Base-by-base conservation (phyloP, 2,888 invertebrate species). In the Atethmia centrago region DNA sequence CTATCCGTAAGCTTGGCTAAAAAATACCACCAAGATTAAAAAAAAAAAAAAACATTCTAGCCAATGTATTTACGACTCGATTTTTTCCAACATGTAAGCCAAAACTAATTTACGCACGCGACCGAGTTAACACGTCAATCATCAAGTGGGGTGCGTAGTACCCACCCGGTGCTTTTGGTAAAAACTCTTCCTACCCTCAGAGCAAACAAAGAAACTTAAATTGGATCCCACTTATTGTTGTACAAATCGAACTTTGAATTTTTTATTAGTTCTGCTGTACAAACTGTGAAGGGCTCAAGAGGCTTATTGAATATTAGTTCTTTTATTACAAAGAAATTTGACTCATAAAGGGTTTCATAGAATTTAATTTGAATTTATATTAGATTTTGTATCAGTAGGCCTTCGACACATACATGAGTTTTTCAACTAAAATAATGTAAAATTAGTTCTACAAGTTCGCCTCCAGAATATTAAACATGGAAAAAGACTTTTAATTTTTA, bases 141-240 rank as follows among this genome's bases (percentile, higher is more conserved):
- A 88, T 82, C 81, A 63, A 83, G 80, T 80, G 85, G 91, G 88
- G 90, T 85, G 86, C 82, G 72, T 82, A 77, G 79, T 80, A 79
- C 88, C 81, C 84, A 84, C 85, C 58, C 58, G 71, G 64, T 72
- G 84, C 80, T 70, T 79, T 85, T 85, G 74, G 87, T 83, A 85
- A 86, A 88, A 89, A 89, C 89, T 87, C 89, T 88, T 86, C 86
- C 76, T 78, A 79, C 88, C 89, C 88, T 88, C 83, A 84, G 74
- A 73, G 77, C 84, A 88, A 91, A 93, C 92, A 92, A 92, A 88
- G 85, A 89, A 89, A 89, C 86, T 90, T 88, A 91, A 92, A 92
- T 93, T 92, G 90, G 88, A 92, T 92, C 87, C 86, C 80, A 90
- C 88, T 89, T 89, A 90, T 88, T 88, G 88, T 88, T 84, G 84